Conservation (phyloP, 1,140 invertebrate species). For the Dinothrombium tinctorium region DNA sequence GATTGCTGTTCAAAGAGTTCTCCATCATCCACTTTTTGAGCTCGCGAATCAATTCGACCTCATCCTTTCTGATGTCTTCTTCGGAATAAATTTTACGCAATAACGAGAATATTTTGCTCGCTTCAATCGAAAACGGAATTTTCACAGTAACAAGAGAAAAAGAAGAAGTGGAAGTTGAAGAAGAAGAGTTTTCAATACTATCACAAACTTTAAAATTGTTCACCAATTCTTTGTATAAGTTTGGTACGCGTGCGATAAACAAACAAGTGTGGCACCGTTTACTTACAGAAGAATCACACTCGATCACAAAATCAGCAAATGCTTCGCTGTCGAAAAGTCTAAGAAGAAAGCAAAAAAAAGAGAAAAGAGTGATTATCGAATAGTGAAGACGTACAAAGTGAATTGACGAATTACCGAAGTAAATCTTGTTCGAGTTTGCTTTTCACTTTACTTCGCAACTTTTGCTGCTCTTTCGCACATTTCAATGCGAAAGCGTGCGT, state of each 20-base stretch:
- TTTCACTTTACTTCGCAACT: constrained; percentile 12
- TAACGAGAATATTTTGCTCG: background rate
- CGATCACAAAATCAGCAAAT: background rate
- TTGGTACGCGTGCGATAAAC: background rate
- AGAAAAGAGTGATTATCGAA: background rate
- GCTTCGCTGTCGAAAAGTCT: background rate
- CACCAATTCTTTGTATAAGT: background rate
- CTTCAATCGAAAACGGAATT: background rate
- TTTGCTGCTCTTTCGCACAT: constrained; percentile 14
- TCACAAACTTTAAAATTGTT: background rate
- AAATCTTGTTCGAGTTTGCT: constrained; percentile 12
- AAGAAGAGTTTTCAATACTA: background rate
- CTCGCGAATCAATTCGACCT: no score
- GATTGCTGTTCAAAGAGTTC: no score
- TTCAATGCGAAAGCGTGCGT: constrained; percentile 14
- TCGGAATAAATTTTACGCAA: background rate
- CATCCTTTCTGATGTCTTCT: background rate
- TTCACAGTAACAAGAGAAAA: background rate
- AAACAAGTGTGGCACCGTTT: constrained; percentile 1
- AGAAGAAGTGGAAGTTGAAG: background rate
- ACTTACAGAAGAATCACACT: background rate
- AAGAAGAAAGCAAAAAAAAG: background rate
- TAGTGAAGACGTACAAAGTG: background rate
- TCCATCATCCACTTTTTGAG: no score
- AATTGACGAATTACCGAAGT: constrained; percentile 7